Evolutionary conservation across 2,888 invertebrate species (phyloP).

Genomic region (Cyaniris semiargus): DNA sequence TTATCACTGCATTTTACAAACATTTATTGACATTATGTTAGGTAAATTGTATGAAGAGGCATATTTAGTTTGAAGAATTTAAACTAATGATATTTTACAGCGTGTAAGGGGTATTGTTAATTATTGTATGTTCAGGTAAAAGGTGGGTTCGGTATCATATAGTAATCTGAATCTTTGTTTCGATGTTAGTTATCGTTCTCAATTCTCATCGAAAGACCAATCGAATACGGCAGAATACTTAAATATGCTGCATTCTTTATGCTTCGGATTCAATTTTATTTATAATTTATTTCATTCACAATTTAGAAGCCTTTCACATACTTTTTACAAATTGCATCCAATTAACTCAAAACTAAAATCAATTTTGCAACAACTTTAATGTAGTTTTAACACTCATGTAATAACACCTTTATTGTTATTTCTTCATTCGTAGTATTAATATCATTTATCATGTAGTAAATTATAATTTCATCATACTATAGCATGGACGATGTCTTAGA

Average conservation of each 20-base stretch:
- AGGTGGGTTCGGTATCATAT: slow-evolving; percentile 24
- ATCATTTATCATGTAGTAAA: not conserved
- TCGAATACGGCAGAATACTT: not conserved
- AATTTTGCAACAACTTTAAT: not conserved
- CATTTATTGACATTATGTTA: slow-evolving; percentile 8
- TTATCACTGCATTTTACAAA: not conserved
- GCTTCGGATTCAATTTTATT: not conserved
- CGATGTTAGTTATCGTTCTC: not conserved
- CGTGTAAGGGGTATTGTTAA: not conserved
- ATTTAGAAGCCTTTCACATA: not conserved
- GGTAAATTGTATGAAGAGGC: slow-evolving; percentile 29
- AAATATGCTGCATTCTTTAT: not conserved
- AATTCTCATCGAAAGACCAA: not conserved
- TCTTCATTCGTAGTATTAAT: not conserved
- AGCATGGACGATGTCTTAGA: not conserved
- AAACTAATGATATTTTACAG: slow-evolving; percentile 24
- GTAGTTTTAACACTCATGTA: not conserved
- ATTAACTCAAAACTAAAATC: not conserved
- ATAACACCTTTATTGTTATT: not conserved
- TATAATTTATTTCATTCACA: not conserved
- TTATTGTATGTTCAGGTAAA: slow-evolving; percentile 22
- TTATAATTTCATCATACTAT: not conserved
- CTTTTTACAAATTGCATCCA: not conserved
- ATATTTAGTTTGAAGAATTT: slow-evolving; percentile 8
- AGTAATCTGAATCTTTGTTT: slow-evolving; percentile 24